phyloP scores from a whole-genome alignment of 2,113 vertebrate species.

The Cebidichthys violaceus region DNA sequence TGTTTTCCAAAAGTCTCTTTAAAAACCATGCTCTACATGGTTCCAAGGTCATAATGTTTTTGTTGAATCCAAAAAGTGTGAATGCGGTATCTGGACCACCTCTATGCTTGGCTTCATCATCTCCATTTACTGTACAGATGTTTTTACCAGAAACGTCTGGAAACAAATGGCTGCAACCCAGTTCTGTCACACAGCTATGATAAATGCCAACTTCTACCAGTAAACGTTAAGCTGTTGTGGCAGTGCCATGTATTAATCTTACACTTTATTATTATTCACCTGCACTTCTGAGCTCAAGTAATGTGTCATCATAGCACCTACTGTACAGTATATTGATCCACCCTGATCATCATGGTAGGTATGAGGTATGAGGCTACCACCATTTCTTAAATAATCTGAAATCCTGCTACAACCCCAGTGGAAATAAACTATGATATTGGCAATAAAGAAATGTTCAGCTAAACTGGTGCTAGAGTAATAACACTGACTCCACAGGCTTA shows the following conservation, averaged over 20 bases:
- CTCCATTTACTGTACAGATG: slow-evolving; percentile 28
- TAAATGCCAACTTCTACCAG: slow-evolving; percentile 7
- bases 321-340: background rate
- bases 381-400: background rate
- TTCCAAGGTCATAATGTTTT: background rate
- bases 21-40: background rate
- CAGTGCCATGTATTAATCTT: slow-evolving; percentile 6
- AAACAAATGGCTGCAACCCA: slow-evolving; percentile 46
- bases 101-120: slow-evolving; percentile 23
- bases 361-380: background rate
- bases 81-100: background rate
- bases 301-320: background rate
- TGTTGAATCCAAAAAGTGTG: slow-evolving; percentile 13
- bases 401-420: background rate
- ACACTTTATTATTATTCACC: background rate
- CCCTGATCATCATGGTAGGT: background rate
- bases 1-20: background rate
- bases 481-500: background rate
- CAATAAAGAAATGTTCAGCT: slow-evolving; percentile 10
- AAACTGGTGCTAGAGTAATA: slow-evolving; percentile 20
- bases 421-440: slow-evolving; percentile 1
- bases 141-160: slow-evolving; percentile 19
- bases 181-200: slow-evolving; percentile 46
- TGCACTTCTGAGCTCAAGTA: background rate
- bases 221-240: slow-evolving; percentile 1